Percentiles rank a stretch among this genome's conserved stretches.
Evolutionary conservation across 2,113 vertebrate species (phyloP).

Genomic region (Anguilla japonica): DNA sequence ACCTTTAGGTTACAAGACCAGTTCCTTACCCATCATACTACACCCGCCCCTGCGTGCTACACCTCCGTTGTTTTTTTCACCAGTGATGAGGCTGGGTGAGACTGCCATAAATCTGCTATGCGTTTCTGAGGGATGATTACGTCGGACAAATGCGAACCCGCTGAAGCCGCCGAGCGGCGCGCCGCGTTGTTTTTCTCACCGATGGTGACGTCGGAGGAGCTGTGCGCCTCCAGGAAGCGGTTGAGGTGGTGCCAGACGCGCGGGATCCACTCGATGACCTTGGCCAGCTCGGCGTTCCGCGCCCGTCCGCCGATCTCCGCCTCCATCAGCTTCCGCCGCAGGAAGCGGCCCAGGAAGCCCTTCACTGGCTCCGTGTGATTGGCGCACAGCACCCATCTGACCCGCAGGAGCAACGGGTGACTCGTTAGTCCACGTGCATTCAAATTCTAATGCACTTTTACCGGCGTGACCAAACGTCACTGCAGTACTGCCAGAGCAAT

Average conservation of each 20-base stretch:
- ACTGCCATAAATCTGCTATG: constrained; percentile 51
- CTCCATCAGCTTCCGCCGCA: constrained; percentile 91
- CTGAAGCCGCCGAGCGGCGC: constrained; percentile 1
- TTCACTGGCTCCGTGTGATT: constrained; percentile 96
- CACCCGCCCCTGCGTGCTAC: too few species aligned
- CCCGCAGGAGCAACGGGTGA: constrained; percentile 53
- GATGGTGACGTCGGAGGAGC: constrained; percentile 97
- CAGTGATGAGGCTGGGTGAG: constrained; percentile 97
- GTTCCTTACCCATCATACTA: too few species aligned
- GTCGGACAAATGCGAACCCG: too few species aligned
- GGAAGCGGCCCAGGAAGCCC: constrained; percentile 88
- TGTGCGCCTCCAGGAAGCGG: constrained; percentile 95
- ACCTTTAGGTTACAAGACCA: too few species aligned
- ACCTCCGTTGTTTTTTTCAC: constrained; percentile 62
- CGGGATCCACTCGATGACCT: constrained; percentile 95
- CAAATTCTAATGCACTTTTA: not conserved
- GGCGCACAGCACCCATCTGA: constrained; percentile 94
- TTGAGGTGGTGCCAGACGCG: constrained; percentile 98
- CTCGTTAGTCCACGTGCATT: not conserved
- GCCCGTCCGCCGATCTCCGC: constrained; percentile 86
- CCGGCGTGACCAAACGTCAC: not conserved
- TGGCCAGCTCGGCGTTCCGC: constrained; percentile 86
- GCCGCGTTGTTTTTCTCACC: constrained; percentile 67
- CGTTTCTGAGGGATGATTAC: too few species aligned
- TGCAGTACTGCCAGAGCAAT: too few species aligned